Evolutionary conservation across 2,888 invertebrate genomes (phyloP), one percentile per base, ranked within the genome.

Genomic region (Dryobota labecula): DNA sequence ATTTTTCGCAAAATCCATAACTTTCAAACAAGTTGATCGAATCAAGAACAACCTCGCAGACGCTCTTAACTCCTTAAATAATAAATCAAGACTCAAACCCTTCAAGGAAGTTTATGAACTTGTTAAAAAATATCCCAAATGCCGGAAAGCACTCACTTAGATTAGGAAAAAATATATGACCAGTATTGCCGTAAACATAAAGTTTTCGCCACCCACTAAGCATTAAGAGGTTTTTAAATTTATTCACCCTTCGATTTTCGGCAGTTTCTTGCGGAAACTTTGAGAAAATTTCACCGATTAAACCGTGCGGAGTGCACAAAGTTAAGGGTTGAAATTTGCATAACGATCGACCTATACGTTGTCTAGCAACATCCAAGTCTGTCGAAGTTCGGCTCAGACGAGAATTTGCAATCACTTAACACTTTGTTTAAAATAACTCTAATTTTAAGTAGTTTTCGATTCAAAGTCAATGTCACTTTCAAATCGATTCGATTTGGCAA

Each of bases 161-260:
- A 93, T 92, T 92, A 89, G 70, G 84, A 84, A 83, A 88, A 90
- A 90, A 90, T 87, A 86, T 89, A 89, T 88, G 78, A 74, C 77
- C 84, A 79, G 71, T 76, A 66, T 86, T 86, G 86, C 85, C 75
- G 88, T 90, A 93, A 93, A 93, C 90, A 91, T 90, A 92, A 94
- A 94, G 90, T 94, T 95, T 92, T 91, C 90, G 86, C 88, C 92
- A 91, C 92, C 92, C 92, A 90, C 92, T 92, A 92, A 89, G 91
- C 90, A 92, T 92, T 94, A 92, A 93, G 93, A 94, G 93, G 92
- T 94, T 95, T 95, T 94, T 92, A 94, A 95, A 95, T 95, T 92
- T 95, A 95, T 95, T 94, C 95, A 95, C 95, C 95, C 95, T 94
- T 93, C 94, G 92, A 92, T 94, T 92, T 87, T 84, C 86, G 85